phyloP scores from a whole-genome alignment of 2,113 vertebrate species.

The Odocoileus virginianus region DNA sequence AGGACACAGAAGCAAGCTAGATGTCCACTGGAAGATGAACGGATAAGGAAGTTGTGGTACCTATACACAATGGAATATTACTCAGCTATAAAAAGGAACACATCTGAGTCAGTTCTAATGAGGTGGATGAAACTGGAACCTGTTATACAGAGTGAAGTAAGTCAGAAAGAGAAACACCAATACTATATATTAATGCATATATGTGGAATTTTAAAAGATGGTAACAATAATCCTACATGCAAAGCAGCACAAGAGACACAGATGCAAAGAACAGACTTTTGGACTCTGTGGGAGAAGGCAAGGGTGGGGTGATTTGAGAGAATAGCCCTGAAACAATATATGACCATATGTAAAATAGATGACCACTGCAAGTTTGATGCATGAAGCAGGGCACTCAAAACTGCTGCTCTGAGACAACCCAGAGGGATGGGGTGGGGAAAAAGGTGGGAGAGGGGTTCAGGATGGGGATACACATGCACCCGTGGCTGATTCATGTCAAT shows the following conservation, averaged over 20 bases:
- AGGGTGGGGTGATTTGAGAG: not conserved
- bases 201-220: not conserved
- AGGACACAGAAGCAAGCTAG: not conserved
- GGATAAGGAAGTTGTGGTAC: not conserved
- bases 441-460: not conserved
- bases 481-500: not conserved
- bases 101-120: not conserved
- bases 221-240: not conserved
- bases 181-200: not conserved
- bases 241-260: not conserved
- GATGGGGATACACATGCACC: not conserved
- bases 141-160: not conserved
- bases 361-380: not conserved
- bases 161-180: not conserved
- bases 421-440: not conserved
- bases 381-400: not conserved
- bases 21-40: accelerated
- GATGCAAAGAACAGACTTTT: not conserved
- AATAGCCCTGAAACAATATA: not conserved
- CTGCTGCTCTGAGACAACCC: not conserved
- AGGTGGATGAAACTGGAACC: not conserved
- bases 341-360: not conserved
- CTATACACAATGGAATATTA: not conserved
- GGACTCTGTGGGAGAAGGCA: not conserved
- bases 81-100: not conserved